Base-by-base conservation (phyloP, 2,797 vertebrate genomes). In the Amphiprion clarkii region DNA sequence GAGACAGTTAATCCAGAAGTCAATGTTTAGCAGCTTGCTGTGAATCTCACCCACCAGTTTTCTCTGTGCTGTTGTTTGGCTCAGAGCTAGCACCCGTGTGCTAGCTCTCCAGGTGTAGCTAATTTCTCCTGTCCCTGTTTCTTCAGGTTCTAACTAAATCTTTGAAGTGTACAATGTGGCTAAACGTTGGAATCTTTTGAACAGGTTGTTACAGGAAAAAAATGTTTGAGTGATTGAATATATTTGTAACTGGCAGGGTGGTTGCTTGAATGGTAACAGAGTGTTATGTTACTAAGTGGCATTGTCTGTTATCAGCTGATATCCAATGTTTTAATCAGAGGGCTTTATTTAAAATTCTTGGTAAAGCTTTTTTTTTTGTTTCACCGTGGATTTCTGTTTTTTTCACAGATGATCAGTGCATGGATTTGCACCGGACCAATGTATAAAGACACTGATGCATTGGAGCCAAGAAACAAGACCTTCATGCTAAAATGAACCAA, bases 401-500 rank as follows among this genome's bases (percentile, higher is more conserved):
- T 55, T 54, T n/a, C 53, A 1, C 48, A 93, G 90, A 75, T 90
- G 74, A 83, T 74, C 46, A 62, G 56, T 46, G 7, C 40, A 81
- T 71, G 76, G 79, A 81, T 78, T 67, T 52, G 27, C 36, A 36
- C 46, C 48, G 67, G 21, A 74, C 29, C 31, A 17, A 66, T 71
- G 68, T 62, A 48, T 74, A 62, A 76, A 67, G 39, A 71, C 44
- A 55, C 19, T 51, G 59, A 71, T 3, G 21, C 54, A 21, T 21
- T 33, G 12, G 52, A 78, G 62, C 44, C 62, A 67, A 61, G 71
- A 67, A 57, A 49, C 27, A 46, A 53, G 49, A 82, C 17, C 46
- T 17, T 76, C 53, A 58, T 36, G 51, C 31, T 58, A 73, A 79
- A 72, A 84, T 75, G 70, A 60, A 57, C 49, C 49, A 40, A 21